A percentile compares a stretch with the other conserved stretches of the same genome.
Evolutionary conservation across 64 coral and sea anemone genomes (phyloP).

Genomic region (Orbicella faveolata): DNA sequence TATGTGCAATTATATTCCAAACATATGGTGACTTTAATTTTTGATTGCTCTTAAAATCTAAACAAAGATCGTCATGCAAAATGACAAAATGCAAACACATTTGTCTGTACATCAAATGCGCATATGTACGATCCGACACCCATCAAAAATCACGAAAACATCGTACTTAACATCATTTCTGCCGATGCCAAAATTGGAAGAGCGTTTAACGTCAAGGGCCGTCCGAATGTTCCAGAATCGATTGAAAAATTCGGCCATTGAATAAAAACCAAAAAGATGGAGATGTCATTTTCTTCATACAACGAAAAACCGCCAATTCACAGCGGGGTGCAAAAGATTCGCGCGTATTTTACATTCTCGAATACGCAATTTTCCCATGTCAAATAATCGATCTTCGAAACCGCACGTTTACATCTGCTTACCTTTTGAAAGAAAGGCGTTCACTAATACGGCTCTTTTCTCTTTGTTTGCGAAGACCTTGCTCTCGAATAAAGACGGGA

Average conservation of each 20-base stretch:
- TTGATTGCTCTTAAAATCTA: neutral
- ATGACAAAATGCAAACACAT: conserved; percentile 11
- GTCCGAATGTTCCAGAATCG: neutral
- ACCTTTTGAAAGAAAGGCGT: neutral
- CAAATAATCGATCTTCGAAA: neutral
- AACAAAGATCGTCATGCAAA: neutral
- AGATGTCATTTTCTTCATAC: neutral
- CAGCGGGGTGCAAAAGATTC: neutral
- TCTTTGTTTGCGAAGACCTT: neutral
- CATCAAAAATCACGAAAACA: neutral
- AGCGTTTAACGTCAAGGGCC: neutral
- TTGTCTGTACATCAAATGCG: conserved; percentile 1
- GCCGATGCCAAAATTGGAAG: neutral
- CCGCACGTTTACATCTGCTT: neutral
- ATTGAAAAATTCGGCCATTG: neutral
- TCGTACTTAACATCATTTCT: neutral
- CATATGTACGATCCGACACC: neutral
- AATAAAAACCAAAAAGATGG: neutral
- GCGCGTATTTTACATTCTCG: neutral
- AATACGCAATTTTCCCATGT: neutral
- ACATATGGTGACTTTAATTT: neutral
- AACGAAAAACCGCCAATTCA: neutral
- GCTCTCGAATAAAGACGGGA: neutral
- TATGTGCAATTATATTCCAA: neutral
- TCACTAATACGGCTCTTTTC: neutral